Conservation (phyloP, 2,797 vertebrate genomes). For the Sebastes iracundus region DNA sequence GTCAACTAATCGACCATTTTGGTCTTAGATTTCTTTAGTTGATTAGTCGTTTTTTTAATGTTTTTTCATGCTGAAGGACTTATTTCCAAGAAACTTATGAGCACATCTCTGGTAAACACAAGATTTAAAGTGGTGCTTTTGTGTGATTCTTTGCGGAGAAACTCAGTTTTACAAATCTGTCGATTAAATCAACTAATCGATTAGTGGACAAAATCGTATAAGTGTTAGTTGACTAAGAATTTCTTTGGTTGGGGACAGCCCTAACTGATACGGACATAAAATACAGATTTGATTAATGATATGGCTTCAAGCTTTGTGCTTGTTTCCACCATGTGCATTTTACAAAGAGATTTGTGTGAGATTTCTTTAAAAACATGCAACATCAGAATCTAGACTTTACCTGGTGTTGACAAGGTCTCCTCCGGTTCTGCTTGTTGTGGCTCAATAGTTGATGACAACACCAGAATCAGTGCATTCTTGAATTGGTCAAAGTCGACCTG, state of each 20-base stretch:
- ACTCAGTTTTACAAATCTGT: accelerated
- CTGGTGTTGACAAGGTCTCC: slow-evolving; percentile 83
- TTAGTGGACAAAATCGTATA: accelerated
- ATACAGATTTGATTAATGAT: not conserved
- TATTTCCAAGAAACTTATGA: no score
- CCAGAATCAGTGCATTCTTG: slow-evolving; percentile 93
- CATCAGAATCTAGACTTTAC: slow-evolving; percentile 70
- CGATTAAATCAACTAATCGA: no score
- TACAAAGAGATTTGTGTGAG: not conserved
- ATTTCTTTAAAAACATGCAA: not conserved
- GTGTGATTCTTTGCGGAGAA: no score
- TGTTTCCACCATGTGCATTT: not conserved
- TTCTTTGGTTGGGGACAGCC: no score
- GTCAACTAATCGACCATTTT: accelerated
- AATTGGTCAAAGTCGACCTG: slow-evolving; percentile 96
- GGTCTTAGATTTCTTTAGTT: no score
- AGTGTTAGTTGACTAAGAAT: no score
- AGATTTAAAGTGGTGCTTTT: no score
- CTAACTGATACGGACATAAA: not conserved
- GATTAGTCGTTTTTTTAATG: not conserved
- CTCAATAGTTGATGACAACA: slow-evolving; percentile 84
- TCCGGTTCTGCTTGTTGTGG: slow-evolving; percentile 80
- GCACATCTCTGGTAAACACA: no score
- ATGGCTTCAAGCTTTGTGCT: not conserved
- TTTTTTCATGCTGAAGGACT: no score